Evolutionary conservation across 2,888 invertebrate genomes (phyloP), one percentile per base, ranked within the genome.

Genomic region (Cactoblastis cactorum): DNA sequence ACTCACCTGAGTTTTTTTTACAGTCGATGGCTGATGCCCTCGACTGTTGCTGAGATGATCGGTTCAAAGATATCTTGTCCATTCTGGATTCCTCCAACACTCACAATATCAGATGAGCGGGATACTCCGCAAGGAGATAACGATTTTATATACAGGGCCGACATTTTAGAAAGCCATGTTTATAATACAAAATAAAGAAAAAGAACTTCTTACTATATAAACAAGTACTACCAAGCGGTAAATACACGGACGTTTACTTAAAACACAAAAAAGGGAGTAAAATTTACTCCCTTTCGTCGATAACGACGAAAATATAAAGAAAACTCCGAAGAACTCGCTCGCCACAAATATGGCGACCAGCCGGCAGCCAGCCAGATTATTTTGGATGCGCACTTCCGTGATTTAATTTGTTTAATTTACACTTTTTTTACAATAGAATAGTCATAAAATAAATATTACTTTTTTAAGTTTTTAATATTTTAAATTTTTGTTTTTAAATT

Each of bases 101-200:
- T 79, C 80, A 91, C 85, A 73, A 78, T 70, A 76, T 73, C 72
- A 81, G 80, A 82, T 83, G 83, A 88, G 91, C 91, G 90, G 90
- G 90, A 76, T 82, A 87, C 92, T 92, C 94, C 94, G 92, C 92
- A 87, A 91, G 94, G 94, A 93, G 94, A 92, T 91, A 91, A 91
- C 85, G 90, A 90, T 84, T 84, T 82, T 91, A 91, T 88, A 88
- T 92, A 92, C 91, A 92, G 86, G 86, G 91, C 90, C 93, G 92
- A 94, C 95, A 95, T 95, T 92, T 93, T 93, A 94, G 92, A 92
- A 93, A 93, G 94, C 94, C 94, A 94, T 94, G 93, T 93, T 94
- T 92, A 88, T 91, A 81, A 82, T 82, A 77, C 80, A 82, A 84
- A 81, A 88, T 83, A 90, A 90, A 83, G 86, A 90, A 86, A 91